Base-by-base conservation (phyloP, 2,797 vertebrate genomes). In the Prunella strophiata region DNA sequence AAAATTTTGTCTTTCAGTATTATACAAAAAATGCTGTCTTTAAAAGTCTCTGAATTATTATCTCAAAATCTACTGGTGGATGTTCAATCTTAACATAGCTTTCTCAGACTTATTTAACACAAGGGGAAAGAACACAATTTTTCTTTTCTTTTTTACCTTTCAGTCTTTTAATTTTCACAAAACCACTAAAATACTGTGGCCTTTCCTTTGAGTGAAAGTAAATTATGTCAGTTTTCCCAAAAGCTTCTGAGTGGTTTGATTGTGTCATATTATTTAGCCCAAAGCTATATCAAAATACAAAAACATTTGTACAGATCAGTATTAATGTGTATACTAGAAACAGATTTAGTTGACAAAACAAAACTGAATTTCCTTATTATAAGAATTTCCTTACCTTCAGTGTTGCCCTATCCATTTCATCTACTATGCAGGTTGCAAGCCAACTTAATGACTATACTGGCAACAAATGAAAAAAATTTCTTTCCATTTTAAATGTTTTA, bases 141-240 rank as follows among this genome's bases (percentile, higher is more conserved):
- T 51, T n/a, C 8, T 51, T 34, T 51, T 36, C 12, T 21, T 51
- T 58, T 51, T 27, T 36, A 9, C 27, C 12, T 51, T n/a, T 59
- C 18, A 59, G 8, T 51, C 38, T 51, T 59, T 51, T 45, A 59
- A 15, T 29, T 45, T 75, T 51, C 27, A 38, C 8, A 59, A 59
- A 85, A 15, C 12, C 0, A 0, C 32, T 59, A 23, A 67, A 75
- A 45, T 27, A 51, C 22, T 29, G 2, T 32, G 18, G 10, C 10
- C 10, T 51, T 67, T 66, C 32, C n/a, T 51, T 8, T 27, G 38
- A 67, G 2, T 16, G 15, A 51, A 66, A 51, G 14, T 22, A 27
- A 67, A 43, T 18, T 27, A 32, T 18, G 4, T 5, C 38, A 23
- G 7, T 45, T 75, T 67, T 59, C 16, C 18, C 18, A 67, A 75